phyloP scores from a whole-genome alignment of 2,113 vertebrate species.

The Ornithorhynchus anatinus region DNA sequence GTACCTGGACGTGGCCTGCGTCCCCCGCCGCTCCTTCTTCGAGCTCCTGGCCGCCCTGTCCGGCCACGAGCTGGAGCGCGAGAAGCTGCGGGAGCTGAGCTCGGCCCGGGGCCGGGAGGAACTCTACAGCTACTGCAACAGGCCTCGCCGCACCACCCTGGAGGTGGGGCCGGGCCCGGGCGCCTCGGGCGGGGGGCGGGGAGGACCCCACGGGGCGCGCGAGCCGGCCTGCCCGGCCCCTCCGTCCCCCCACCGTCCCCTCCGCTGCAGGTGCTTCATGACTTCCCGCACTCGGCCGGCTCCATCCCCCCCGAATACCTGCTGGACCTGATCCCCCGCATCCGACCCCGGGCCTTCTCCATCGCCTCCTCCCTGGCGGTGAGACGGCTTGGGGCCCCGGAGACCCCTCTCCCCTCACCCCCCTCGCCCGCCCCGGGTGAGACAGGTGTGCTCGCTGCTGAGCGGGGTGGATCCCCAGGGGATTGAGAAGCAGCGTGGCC shows the following conservation, averaged over 20 bases:
- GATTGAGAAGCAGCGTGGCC: rapidly evolving
- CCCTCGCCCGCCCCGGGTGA: background rate
- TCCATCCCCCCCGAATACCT: constrained; percentile 80
- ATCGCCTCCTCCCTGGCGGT: constrained; percentile 90
- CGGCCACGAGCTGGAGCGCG: constrained; percentile 75
- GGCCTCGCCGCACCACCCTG: constrained; percentile 83
- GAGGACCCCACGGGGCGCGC: too few relatives aligned
- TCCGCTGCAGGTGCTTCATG: constrained; percentile 85
- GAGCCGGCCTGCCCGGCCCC: background rate
- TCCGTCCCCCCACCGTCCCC: too few relatives aligned
- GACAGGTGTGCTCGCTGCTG: background rate
- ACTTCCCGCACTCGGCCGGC: constrained; percentile 85
- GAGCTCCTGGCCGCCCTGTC: constrained; percentile 83
- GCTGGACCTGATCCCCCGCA: constrained; percentile 87
- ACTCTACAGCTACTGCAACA: constrained; percentile 85
- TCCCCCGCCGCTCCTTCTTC: constrained; percentile 93
- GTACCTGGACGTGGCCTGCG: constrained; percentile 84
- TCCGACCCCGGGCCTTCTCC: constrained; percentile 92
- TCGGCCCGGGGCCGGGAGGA: constrained; percentile 86
- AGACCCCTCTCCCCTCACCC: background rate
- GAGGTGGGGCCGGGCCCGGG: constrained; percentile 72
- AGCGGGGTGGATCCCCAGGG: background rate
- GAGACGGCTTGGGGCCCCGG: constrained; percentile 2
- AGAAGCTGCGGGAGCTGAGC: constrained; percentile 88
- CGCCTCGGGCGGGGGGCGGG: background rate